These are phyloP conservation scores for Lytechinus variegatus DNA, from an alignment of 35 echinoderm and acorn worm species.

Conservation along the genomic window DNA sequence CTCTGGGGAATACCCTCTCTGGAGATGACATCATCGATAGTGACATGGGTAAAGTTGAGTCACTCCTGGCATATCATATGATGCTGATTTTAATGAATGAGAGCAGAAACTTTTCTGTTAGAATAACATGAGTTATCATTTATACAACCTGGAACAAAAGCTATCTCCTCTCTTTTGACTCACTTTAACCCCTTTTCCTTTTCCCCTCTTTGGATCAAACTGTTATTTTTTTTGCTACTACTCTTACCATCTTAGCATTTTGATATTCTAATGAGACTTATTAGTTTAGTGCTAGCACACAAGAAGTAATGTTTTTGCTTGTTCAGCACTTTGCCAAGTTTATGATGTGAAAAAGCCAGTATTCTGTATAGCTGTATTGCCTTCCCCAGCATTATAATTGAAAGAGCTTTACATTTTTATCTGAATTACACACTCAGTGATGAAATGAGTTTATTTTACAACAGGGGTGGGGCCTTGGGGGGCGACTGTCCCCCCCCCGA, in stretches of 20 bases:
- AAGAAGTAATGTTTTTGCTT: neutral
- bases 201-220: neutral
- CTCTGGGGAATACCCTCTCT: neutral
- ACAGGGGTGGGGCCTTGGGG: no score
- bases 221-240: no score
- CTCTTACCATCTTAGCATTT: no score
- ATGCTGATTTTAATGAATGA: neutral
- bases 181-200: neutral
- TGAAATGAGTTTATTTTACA: no score
- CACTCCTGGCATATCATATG: neutral
- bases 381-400: no score
- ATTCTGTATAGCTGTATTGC: no score
- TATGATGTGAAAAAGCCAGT: no score
- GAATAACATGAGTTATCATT: neutral
- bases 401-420: no score
- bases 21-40: constrained; percentile 14
- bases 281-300: no score
- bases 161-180: neutral
- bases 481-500: no score
- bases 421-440: no score
- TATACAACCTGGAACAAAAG: neutral
- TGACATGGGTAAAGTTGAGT: constrained; percentile 21
- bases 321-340: neutral
- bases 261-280: no score
- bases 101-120: neutral